Conservation (phyloP, 1,140 invertebrate species). For the Sinella curviseta region DNA sequence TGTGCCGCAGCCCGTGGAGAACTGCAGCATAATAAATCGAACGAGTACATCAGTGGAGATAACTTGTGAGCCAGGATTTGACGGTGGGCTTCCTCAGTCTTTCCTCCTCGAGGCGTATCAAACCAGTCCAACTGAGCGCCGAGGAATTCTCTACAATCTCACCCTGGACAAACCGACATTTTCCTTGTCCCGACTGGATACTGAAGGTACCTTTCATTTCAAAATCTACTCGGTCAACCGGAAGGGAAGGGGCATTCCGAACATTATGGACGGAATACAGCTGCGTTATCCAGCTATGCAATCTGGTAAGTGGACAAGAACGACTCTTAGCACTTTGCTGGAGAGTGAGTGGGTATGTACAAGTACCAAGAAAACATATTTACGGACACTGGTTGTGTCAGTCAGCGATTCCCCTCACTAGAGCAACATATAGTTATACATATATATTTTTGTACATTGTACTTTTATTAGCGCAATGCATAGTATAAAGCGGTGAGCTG, state of each 20-base stretch:
- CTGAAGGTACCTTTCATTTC: slow-evolving; percentile 72
- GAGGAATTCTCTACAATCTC: slow-evolving; percentile 64
- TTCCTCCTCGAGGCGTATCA: slow-evolving; percentile 53
- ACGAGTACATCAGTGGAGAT: slow-evolving; percentile 74
- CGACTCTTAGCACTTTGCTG: slow-evolving; percentile 3
- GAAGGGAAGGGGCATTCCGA: slow-evolving; percentile 72
- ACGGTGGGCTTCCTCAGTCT: slow-evolving; percentile 78
- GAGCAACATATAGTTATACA: too few species aligned
- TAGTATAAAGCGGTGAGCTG: too few species aligned
- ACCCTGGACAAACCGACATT: slow-evolving; percentile 67
- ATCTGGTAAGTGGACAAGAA: slow-evolving; percentile 65
- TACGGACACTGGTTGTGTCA: too few species aligned
- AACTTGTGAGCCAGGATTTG: slow-evolving; percentile 72
- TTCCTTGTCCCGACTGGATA: slow-evolving; percentile 69
- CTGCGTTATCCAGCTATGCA: slow-evolving; percentile 77
- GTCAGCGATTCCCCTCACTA: too few species aligned
- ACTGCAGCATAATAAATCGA: slow-evolving; percentile 73
- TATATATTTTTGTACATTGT: too few species aligned
- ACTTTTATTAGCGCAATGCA: too few species aligned
- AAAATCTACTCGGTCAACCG: slow-evolving; percentile 74
- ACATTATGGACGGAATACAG: slow-evolving; percentile 71
- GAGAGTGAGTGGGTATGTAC: too few species aligned
- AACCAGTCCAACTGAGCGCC: slow-evolving; percentile 54
- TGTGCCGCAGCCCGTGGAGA: slow-evolving; percentile 69
- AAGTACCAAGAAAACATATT: too few species aligned